Conservation (phyloP, 2,797 vertebrate species). For the Eupleurogrammus muticus region DNA sequence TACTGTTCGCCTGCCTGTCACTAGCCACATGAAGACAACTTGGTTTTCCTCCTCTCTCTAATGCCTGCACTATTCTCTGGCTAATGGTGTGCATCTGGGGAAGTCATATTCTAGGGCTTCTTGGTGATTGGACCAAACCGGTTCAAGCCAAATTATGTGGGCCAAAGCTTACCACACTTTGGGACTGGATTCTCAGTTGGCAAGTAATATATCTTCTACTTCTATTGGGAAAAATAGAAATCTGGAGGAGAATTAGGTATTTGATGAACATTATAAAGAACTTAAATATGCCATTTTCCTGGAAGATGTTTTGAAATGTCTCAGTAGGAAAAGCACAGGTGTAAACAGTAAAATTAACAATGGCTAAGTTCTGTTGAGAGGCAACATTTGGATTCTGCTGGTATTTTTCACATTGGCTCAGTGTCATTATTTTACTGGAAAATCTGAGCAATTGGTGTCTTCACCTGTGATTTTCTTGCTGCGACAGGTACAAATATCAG, state of each 20-base stretch:
- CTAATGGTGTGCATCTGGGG: slow-evolving; percentile 68
- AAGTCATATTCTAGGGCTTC: slow-evolving; percentile 40
- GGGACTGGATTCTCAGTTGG: slow-evolving; percentile 21
- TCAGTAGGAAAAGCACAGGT: too few relatives aligned
- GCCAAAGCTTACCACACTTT: slow-evolving; percentile 35
- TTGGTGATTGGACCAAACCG: slow-evolving; percentile 35
- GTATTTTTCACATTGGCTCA: neutral
- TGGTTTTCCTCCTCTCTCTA: slow-evolving; percentile 54
- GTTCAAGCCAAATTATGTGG: slow-evolving; percentile 33
- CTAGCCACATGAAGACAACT: slow-evolving; percentile 66
- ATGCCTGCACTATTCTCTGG: slow-evolving; percentile 35
- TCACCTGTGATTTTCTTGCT: neutral
- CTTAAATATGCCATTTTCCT: too few relatives aligned
- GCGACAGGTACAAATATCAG: neutral
- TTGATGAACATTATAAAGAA: neutral
- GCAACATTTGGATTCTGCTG: neutral
- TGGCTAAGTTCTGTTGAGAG: neutral
- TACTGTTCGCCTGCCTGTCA: slow-evolving; percentile 33
- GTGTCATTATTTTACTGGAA: neutral
- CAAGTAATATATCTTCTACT: slow-evolving; percentile 23
- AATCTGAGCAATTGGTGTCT: neutral
- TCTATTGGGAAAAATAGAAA: slow-evolving; percentile 9
- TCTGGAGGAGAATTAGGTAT: slow-evolving; percentile 20
- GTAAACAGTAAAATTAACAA: neutral
- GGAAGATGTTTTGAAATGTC: neutral